A percentile compares a stretch with the other conserved stretches of the same genome.
phyloP scores from a whole-genome alignment of 2,888 invertebrate species.

The Tenthredo livida region DNA sequence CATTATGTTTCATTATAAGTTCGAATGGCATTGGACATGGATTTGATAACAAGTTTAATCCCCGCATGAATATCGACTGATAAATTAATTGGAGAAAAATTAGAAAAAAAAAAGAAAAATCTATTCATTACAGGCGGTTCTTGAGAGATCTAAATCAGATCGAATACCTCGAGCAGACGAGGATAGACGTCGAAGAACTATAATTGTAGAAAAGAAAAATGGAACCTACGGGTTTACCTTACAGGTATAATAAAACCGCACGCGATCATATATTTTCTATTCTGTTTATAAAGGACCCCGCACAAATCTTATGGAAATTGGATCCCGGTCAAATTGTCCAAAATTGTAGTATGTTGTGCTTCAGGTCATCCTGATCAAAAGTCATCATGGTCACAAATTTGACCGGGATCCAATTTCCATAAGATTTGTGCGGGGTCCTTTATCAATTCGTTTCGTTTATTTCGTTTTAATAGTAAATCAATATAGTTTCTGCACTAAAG shows the following conservation, averaged over 20 bases:
- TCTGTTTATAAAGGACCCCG: background rate
- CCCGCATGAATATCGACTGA: background rate
- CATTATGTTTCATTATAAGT: background rate
- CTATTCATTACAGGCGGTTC: constrained; percentile 80
- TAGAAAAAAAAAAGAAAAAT: background rate
- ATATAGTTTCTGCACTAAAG: background rate
- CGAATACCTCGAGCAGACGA: constrained; percentile 88
- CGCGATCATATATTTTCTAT: background rate
- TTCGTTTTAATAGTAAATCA: background rate
- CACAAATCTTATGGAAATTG: too few species aligned
- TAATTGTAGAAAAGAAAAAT: constrained; percentile 94
- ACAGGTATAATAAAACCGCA: constrained; percentile 80
- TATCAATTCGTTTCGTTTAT: background rate
- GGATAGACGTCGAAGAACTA: constrained; percentile 92
- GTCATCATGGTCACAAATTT: too few species aligned
- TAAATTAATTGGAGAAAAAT: background rate
- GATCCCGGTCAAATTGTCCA: too few species aligned
- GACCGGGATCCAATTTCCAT: too few species aligned
- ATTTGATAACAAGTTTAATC: background rate
- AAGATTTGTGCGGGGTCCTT: too few species aligned
- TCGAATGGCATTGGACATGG: background rate
- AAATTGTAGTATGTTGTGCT: too few species aligned
- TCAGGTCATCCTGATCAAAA: too few species aligned
- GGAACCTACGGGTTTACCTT: constrained; percentile 97
- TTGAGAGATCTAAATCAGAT: constrained; percentile 87